Evolutionary conservation across 2,888 invertebrate genomes (phyloP), one percentile per base, ranked within the genome.

Genomic region (Pterobdella sp.): DNA sequence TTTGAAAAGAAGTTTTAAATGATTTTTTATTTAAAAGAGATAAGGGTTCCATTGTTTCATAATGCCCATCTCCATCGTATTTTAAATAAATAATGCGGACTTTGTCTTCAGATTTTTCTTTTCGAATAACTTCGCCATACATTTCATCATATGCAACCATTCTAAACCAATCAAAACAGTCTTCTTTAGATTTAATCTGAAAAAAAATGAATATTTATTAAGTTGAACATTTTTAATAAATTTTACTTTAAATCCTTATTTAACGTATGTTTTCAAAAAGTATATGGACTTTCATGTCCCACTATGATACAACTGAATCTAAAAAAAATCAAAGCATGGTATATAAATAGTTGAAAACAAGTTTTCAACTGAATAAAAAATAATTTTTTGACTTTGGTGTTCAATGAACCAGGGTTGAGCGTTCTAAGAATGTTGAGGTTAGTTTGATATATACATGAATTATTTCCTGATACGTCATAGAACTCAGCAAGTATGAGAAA

Each of bases 361-460:
- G n/a, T n/a, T n/a, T n/a, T n/a, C n/a, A n/a, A n/a, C n/a, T n/a
- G n/a, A n/a, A n/a, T n/a, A n/a, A n/a, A n/a, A n/a, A n/a, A n/a
- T n/a, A n/a, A n/a, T n/a, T n/a, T n/a, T n/a, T n/a, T n/a, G n/a
- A n/a, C n/a, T n/a, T n/a, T n/a, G n/a, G n/a, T n/a, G n/a, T n/a
- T n/a, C n/a, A n/a, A n/a, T n/a, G n/a, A n/a, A n/a, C n/a, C 18
- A 56, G 60, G 60, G n/a, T 56, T 56, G 60, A 56, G 60, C n/a
- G 60, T 56, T n/a, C 14, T n/a, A 3, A 56, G 18, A 26, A 56
- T 22, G 60, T 56, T 56, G 60, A 56, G 60, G 60, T 56, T 56
- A 26, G 60, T 56, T 22, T 4, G 4, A 7, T 22, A 22, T 4
- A 56, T n/a, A 26, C n/a, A 4, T 7, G 60, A 56, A n/a, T 56